Percentiles rank a stretch among this genome's conserved stretches.
Conservation (phyloP, 2,797 vertebrate genomes). For the Anguilla megastoma region DNA sequence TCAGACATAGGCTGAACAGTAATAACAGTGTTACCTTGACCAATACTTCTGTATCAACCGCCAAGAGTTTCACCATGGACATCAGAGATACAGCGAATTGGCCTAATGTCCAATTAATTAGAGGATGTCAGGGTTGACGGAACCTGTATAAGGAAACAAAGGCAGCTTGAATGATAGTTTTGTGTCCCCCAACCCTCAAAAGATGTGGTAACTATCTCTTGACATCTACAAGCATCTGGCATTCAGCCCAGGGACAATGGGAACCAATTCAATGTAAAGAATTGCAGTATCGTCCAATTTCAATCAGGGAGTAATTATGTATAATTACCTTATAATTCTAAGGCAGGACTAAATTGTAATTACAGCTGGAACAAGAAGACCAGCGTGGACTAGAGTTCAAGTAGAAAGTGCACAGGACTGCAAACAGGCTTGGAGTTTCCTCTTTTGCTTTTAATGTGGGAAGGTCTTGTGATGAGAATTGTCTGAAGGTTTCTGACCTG, state of each 20-base stretch:
- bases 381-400: slow-evolving; percentile 59
- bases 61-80: neutral
- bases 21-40: neutral
- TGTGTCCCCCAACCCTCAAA: slow-evolving; percentile 45
- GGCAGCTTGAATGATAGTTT: slow-evolving; percentile 50
- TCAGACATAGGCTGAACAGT: neutral
- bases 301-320: slow-evolving; percentile 61
- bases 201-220: slow-evolving; percentile 57
- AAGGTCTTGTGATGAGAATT: slow-evolving; percentile 53
- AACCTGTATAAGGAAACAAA: slow-evolving; percentile 42
- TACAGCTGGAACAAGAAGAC: slow-evolving; percentile 43
- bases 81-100: neutral
- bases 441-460: slow-evolving; percentile 45
- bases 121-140: slow-evolving; percentile 22
- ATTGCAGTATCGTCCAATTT: slow-evolving; percentile 67
- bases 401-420: slow-evolving; percentile 38
- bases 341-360: slow-evolving; percentile 53
- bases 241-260: slow-evolving; percentile 56
- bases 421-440: slow-evolving; percentile 42
- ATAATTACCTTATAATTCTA: slow-evolving; percentile 64
- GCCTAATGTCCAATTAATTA: slow-evolving; percentile 51
- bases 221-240: slow-evolving; percentile 62
- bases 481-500: slow-evolving; percentile 58
- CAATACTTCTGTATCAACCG: neutral
- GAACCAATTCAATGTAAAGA: slow-evolving; percentile 66